Evolutionary conservation across 2,113 vertebrate genomes (phyloP), one percentile per base, ranked within the genome.

Genomic region (Psettodes erumei): DNA sequence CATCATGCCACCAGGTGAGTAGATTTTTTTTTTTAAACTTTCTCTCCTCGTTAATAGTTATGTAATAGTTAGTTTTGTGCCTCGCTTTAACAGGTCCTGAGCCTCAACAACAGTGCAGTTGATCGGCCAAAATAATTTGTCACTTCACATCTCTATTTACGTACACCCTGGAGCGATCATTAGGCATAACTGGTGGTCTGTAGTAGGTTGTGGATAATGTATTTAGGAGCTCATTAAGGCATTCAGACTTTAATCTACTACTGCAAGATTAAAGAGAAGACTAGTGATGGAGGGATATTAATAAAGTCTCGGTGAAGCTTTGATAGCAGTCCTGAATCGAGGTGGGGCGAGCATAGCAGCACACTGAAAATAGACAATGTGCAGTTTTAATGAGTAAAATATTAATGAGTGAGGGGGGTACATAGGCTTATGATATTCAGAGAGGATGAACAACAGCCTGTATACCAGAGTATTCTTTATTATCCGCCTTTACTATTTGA

Each of bases 171-270:
- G 28, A 81, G 75, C 42, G n/a, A 56, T 75, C 28, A 65, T 56
- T 70, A 76, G 28, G 54, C 54, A 51, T 60, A 58, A 62, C 69
- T 75, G 74, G 56, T 35, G 67, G 54, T 65, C 74, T 58, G 53
- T 18, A 60, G 69, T 79, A 81, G 75, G 76, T 79, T 64, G 51
- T 19, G 55, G 63, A 81, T 70, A 70, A 76, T 66, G 45, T 71
- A 82, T 76, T 64, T 58, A 79, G 67, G 38, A 71, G 69, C 85
- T 86, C 82, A 75, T 88, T 87, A 79, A 64, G 27, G 56, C 74
- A 50, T 79, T 75, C 74, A 71, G 60, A 67, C 35, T 23, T 65
- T 75, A 82, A 85, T 83, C 71, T 51, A 60, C 51, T 55, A 42
- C 65, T 40, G 28, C 13, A 38, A 53, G 42, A 68, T 84, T 77